phyloP scores from a whole-genome alignment of 1,140 invertebrate genomes.

The Drosophila micromelanica region DNA sequence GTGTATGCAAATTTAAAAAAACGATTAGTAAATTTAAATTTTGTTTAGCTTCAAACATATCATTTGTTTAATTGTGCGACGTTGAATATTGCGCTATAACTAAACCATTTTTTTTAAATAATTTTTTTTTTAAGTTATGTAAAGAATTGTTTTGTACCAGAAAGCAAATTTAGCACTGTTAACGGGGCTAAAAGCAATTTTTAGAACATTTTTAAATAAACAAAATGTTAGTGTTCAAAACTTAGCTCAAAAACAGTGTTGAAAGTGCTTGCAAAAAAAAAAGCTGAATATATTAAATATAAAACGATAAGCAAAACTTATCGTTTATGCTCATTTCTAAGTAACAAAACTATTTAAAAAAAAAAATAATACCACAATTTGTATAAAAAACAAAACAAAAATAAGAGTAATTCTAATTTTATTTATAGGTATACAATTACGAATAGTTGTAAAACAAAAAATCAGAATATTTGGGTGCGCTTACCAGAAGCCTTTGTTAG shows the following conservation, averaged over 20 bases:
- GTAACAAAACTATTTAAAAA: slow-evolving; percentile 36
- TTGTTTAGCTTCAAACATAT: slow-evolving; percentile 71
- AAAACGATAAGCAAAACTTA: slow-evolving; percentile 32
- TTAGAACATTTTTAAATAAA: slow-evolving; percentile 71
- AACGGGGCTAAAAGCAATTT: slow-evolving; percentile 61
- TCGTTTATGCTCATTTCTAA: slow-evolving; percentile 67
- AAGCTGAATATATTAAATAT: slow-evolving; percentile 46
- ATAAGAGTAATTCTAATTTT: slow-evolving; percentile 70
- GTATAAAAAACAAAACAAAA: slow-evolving; percentile 49
- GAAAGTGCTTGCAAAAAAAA: slow-evolving; percentile 32
- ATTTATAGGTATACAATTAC: slow-evolving; percentile 78
- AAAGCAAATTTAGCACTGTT: slow-evolving; percentile 60
- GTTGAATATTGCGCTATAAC: slow-evolving; percentile 34
- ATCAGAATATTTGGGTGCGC: slow-evolving; percentile 50
- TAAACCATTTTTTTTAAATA: slow-evolving; percentile 49
- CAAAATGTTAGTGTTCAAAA: slow-evolving; percentile 79
- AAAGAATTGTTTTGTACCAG: slow-evolving; percentile 13
- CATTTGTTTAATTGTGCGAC: slow-evolving; percentile 63
- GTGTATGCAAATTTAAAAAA: slow-evolving; percentile 36
- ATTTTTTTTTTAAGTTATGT: slow-evolving; percentile 37
- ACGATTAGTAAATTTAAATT: slow-evolving; percentile 56
- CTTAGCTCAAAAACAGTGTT: slow-evolving; percentile 74
- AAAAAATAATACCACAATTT: slow-evolving; percentile 51
- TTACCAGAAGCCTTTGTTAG: slow-evolving; percentile 50
- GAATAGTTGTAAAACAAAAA: slow-evolving; percentile 67